phyloP scores from a whole-genome alignment of 2,888 invertebrate species.

The Temnothorax rugatulus region DNA sequence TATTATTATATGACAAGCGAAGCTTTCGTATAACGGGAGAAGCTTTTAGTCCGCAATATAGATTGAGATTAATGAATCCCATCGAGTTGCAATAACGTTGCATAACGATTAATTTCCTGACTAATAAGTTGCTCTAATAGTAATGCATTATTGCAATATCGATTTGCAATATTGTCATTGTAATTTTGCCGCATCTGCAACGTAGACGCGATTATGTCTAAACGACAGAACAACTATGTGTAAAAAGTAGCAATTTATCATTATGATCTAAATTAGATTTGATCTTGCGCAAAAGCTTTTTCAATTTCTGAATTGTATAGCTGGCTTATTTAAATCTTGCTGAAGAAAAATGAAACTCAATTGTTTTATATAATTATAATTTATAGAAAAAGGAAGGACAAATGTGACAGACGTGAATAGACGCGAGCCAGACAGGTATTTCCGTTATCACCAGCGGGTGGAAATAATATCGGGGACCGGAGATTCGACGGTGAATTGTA shows the following conservation, averaged over 20 bases:
- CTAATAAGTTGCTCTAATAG: conserved; percentile 18
- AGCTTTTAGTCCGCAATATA: conserved; percentile 38
- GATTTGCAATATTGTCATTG: conserved; percentile 23
- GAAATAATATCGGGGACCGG: conserved; percentile 23
- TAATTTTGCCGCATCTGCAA: neutral
- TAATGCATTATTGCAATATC: conserved; percentile 6
- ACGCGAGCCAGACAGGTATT: neutral
- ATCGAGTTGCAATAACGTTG: conserved; percentile 30
- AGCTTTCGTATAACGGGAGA: conserved; percentile 12
- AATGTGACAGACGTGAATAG: neutral
- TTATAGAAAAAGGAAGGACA: neutral
- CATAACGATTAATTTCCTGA: conserved; percentile 30
- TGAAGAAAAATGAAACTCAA: neutral
- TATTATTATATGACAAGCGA: conserved; percentile 22
- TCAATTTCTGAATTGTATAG: conserved; percentile 3
- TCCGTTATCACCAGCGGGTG: conserved; percentile 1
- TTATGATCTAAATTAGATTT: neutral
- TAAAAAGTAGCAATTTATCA: neutral
- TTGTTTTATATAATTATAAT: neutral
- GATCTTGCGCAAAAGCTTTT: neutral
- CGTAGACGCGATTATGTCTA: neutral
- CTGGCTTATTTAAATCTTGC: neutral
- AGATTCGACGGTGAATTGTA: conserved; percentile 17
- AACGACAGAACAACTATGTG: neutral
- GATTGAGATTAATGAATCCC: conserved; percentile 47